A percentile compares a stretch with the other conserved stretches of the same genome.
These are phyloP conservation scores for Calameuta filiformis DNA, from an alignment of 2,888 invertebrate genomes.

Conservation along the genomic window DNA sequence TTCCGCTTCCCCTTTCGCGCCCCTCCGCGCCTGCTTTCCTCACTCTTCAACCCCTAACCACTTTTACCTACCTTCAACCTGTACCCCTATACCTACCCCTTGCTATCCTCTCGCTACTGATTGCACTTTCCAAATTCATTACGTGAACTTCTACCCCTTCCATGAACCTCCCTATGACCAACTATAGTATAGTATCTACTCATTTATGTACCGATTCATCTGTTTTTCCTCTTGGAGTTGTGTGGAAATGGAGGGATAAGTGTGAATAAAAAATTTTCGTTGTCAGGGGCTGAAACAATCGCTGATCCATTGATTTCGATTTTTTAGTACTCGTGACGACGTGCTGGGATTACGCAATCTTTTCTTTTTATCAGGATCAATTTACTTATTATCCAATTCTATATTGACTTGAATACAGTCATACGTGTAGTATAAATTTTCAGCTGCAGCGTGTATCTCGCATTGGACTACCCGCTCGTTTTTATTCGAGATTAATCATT, in stretches of 20 bases:
- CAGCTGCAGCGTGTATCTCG: background rate
- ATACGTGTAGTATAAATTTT: background rate
- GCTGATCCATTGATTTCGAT: background rate
- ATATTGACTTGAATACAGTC: background rate
- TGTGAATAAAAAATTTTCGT: background rate
- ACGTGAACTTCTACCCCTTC: conserved; percentile 26
- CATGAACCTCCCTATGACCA: conserved; percentile 6
- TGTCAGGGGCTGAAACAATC: background rate
- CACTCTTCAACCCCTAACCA: conserved; percentile 6
- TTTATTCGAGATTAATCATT: conserved; percentile 55
- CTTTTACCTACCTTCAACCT: conserved; percentile 12
- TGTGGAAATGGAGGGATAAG: background rate
- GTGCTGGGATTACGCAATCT: background rate
- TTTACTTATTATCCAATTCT: background rate
- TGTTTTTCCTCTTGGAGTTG: background rate
- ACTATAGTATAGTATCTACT: background rate
- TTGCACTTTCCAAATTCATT: conserved; percentile 64
- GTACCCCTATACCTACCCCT: conserved; percentile 2
- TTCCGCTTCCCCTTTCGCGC: conserved; percentile 9
- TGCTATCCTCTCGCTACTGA: conserved; percentile 46
- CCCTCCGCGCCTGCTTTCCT: conserved; percentile 12
- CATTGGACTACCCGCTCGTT: conserved; percentile 33
- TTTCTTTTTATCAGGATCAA: background rate
- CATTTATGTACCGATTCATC: background rate
- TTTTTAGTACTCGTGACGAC: background rate